phyloP scores from a whole-genome alignment of 2,113 vertebrate species.

The Prolemur simus region DNA sequence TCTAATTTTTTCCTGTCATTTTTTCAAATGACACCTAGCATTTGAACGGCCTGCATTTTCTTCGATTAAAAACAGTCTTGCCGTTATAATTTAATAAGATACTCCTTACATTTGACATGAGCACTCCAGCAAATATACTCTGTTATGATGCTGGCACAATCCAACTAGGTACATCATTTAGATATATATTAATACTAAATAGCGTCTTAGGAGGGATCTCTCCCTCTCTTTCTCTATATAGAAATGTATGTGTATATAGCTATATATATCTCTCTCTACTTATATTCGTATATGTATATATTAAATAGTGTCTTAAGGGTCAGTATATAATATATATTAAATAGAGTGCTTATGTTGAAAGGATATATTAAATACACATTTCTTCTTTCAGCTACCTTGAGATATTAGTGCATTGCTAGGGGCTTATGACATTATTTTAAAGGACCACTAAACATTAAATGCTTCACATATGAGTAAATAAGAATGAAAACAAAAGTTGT shows the following conservation, averaged over 20 bases:
- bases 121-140: neutral
- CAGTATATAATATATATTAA: neutral
- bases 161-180: neutral
- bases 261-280: neutral
- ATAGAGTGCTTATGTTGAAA: neutral
- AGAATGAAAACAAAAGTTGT: neutral
- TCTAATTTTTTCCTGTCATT: slow-evolving; percentile 48
- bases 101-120: slow-evolving; percentile 41
- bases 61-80: slow-evolving; percentile 68
- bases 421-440: neutral
- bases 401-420: neutral
- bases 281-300: neutral
- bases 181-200: neutral
- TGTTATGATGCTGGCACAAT: neutral
- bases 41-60: slow-evolving; percentile 65
- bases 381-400: slow-evolving; percentile 7
- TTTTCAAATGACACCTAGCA: slow-evolving; percentile 69
- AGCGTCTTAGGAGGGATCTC: neutral
- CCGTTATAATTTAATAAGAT: slow-evolving; percentile 30
- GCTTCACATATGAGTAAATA: neutral
- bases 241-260: neutral
- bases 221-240: neutral
- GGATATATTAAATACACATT: neutral
- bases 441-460: neutral
- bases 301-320: neutral